These are phyloP conservation scores for Oscheius sp. DNA, from an alignment of 2,888 invertebrate genomes.

Conservation along the genomic window DNA sequence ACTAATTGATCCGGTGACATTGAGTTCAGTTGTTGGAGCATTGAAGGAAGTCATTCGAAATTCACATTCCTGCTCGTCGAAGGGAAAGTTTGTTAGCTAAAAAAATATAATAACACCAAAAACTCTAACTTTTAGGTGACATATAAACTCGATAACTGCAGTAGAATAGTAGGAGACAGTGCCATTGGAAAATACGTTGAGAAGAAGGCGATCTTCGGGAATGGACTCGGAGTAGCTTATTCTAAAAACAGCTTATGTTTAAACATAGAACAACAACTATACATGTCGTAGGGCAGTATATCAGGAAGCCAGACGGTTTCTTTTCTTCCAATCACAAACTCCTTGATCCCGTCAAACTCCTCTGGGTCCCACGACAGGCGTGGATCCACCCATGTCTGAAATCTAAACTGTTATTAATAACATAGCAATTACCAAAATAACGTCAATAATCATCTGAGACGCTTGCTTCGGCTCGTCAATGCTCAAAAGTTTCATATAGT, in stretches of 20 bases:
- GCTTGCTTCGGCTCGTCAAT: constrained; percentile 28
- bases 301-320: constrained; percentile 29
- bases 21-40: constrained; percentile 13
- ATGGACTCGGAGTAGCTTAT: constrained; percentile 10
- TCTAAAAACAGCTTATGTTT: neutral
- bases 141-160: constrained; percentile 20
- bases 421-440: constrained; percentile 3
- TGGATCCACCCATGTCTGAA: constrained; percentile 15
- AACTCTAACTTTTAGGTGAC: constrained; percentile 8
- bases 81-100: constrained; percentile 19
- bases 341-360: constrained; percentile 17
- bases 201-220: constrained; percentile 19
- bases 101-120: neutral
- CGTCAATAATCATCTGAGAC: constrained; percentile 21
- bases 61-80: constrained; percentile 13
- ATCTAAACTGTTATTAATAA: neutral
- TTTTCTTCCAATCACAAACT: constrained; percentile 10
- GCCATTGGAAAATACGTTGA: constrained; percentile 21
- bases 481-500: constrained; percentile 15
- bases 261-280: too few species aligned
- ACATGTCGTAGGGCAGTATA: constrained; percentile 27
- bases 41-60: constrained; percentile 27
- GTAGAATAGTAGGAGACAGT: constrained; percentile 21
- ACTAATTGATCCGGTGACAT: constrained; percentile 6
- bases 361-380: constrained; percentile 16